These are phyloP conservation scores for Tauraco erythrolophus DNA, from an alignment of 2,113 vertebrate species.

Conservation along the genomic window DNA sequence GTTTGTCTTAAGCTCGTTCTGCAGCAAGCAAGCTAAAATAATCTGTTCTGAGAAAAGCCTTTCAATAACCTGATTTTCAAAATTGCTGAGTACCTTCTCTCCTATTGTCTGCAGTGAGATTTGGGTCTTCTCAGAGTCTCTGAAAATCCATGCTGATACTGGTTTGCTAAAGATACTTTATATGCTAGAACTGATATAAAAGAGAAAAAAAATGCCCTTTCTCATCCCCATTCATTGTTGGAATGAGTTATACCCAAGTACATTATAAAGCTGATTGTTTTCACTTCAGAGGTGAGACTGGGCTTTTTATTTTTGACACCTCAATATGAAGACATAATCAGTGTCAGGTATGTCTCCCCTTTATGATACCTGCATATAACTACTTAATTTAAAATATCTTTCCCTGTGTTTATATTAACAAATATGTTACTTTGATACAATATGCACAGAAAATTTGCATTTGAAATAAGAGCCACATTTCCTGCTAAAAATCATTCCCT, in stretches of 20 bases:
- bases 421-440: background rate
- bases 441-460: background rate
- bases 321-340: background rate
- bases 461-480: background rate
- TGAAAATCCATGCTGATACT: background rate
- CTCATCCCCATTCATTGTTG: background rate
- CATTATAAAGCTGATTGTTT: background rate
- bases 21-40: background rate
- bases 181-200: background rate
- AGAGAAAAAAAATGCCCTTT: background rate
- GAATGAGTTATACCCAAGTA: background rate
- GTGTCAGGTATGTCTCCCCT: background rate
- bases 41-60: background rate
- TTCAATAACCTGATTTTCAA: background rate
- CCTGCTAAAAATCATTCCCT: background rate
- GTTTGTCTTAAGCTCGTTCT: conserved; percentile 1
- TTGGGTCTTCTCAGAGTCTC: background rate
- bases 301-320: background rate
- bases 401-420: background rate
- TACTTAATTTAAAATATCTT: background rate
- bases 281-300: background rate
- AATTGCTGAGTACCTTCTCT: background rate
- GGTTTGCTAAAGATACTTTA: background rate
- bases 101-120: background rate
- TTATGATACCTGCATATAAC: background rate